Evolutionary conservation across 2,797 vertebrate species (phyloP), one percentile per base, ranked within the genome.

Genomic region (Chloroceryle inda): DNA sequence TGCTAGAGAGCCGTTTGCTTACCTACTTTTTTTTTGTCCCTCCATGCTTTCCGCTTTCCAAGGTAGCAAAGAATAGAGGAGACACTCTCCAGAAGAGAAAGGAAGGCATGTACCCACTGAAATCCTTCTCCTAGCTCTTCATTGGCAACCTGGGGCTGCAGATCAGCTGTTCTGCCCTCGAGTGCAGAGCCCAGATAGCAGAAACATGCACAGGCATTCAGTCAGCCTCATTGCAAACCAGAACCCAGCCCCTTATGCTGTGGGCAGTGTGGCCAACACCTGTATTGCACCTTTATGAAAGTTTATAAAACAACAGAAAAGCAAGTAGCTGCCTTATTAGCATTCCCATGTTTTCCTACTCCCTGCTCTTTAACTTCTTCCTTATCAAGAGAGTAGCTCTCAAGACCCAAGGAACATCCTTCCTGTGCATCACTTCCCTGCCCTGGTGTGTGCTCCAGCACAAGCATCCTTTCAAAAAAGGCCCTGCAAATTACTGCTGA

Each of bases 21-120:
- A 85, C 62, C 24, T 77, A 55, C 18, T 35, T 88, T 72, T 88
- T 71, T 84, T 89, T 92, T 94, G 74, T 49, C 47, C 82, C 33
- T 83, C 55, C 22, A 1, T 64, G 56, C 61, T 92, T 93, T 85
- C 40, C 64, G 73, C 75, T 81, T 79, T 63, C 66, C 68, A 45
- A 10, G 73, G 67, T 45, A 63, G 66, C 17, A 58, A 83, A 67
- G 42, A 67, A 29, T 12, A 66, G 49, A 63, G 50, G 49, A 91
- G 66, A 50, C 9, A 21, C 26, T 49, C n/a, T 74, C 62, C 45
- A 80, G 50, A 81, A 78, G 59, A 84, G 58, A 83, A 78, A 17
- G 31, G 29, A 88, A 80, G 84, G 64, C 47, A 68, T 10, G 13
- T 37, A 37, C 11, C 31, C n/a, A 6, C 53, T 53, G 52, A 93